Percentiles rank a stretch among this genome's conserved stretches.
Conservation (phyloP, 2,888 invertebrate species). For the Apamea sordens region DNA sequence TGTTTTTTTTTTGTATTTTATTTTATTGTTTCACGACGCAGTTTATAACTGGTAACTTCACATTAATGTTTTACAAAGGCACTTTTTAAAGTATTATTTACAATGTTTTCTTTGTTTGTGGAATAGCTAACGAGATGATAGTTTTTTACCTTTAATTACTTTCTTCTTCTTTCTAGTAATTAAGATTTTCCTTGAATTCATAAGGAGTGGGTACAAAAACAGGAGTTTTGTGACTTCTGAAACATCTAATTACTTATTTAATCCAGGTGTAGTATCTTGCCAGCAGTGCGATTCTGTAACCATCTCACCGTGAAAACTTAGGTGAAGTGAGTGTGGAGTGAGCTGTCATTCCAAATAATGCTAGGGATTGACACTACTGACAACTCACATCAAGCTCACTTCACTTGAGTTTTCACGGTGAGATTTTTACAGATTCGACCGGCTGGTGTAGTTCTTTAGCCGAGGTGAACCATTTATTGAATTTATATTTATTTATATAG, state of each 20-base stretch:
- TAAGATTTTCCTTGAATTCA: not conserved
- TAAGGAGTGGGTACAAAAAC: not conserved
- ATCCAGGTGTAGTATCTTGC: not conserved
- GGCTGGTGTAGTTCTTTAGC: no score
- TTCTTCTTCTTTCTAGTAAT: not conserved
- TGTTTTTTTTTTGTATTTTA: conserved; percentile 62
- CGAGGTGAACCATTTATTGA: no score
- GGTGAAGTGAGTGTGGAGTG: no score
- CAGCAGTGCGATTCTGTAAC: no score
- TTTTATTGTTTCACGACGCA: conserved; percentile 58
- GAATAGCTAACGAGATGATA: not conserved
- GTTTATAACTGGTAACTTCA: conserved; percentile 48
- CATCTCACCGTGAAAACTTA: no score
- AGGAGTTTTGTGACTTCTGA: not conserved
- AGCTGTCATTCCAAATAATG: no score
- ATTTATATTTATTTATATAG: no score
- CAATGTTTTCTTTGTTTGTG: conserved; percentile 19
- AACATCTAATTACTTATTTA: not conserved
- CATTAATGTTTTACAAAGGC: conserved; percentile 45
- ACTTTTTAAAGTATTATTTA: conserved; percentile 38
- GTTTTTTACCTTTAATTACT: not conserved
- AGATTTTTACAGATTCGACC: no score
- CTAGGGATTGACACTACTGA: no score
- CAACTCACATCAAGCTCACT: no score
- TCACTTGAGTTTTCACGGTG: no score